Base-by-base conservation (phyloP, 2,888 invertebrate species). In the Scelioninae gen. 1 region DNA sequence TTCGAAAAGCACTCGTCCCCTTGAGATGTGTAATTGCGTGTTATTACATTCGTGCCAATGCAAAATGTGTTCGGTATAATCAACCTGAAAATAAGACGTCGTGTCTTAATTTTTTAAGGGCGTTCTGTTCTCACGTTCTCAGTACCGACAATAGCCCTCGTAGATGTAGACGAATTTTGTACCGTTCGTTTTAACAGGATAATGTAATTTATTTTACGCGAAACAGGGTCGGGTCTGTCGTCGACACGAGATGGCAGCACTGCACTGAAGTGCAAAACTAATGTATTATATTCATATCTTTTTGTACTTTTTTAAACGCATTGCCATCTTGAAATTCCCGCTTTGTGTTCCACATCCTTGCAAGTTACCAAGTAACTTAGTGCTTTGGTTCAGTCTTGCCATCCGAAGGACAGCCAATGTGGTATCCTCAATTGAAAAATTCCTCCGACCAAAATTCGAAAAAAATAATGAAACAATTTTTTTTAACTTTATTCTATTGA, bases 301-400 rank as follows among this genome's bases (percentile, higher is more conserved):
- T 82, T 82, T 82, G 62, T 82, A 82, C 82, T 77, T 82, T 82
- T 82, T 77, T 82, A 77, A 76, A 76, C 82, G 23, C 23, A 76
- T 72, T 72, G 55, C 38, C 66, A 66, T 82, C 60, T 51, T 65
- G 11, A 51, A 65, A 45, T 66, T n/a, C 75, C 32, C 43, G 32
- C n/a, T 51, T 63, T 72, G 58, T 15, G 53, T 76, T 60, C 69
- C 15, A 71, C 49, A 16, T 10, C 31, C 13, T 49, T 15, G 16
- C 53, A 38, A 76, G 32, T 34, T 69, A 6, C 13, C n/a, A 13
- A 23, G 23, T 23, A 23, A 23, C n/a, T 38, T 11, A 13, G 13
- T 63, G 65, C 34, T 62, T 74, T 13, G 2, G 53, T 58, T 80
- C 75, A 69, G 72, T 69, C 15, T 47, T 68, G 74, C 62, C 75